Conservation (phyloP, 2,113 vertebrate species). For the Ailuropoda melanoleuca region DNA sequence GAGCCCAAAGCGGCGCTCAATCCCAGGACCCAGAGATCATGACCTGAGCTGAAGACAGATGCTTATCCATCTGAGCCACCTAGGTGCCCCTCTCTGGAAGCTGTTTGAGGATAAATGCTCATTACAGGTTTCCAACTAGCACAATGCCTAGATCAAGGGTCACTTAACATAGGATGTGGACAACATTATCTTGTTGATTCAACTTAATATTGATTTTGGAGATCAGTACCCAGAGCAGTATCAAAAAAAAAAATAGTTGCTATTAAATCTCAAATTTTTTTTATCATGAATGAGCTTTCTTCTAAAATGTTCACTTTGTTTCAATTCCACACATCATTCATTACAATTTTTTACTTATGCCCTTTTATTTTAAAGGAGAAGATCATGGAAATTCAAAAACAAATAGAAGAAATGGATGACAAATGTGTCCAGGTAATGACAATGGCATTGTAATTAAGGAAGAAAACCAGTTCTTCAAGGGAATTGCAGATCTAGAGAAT, state of each 20-base stretch:
- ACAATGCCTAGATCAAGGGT: neutral
- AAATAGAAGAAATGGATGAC: conserved; percentile 55
- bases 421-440: conserved; percentile 57
- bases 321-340: neutral
- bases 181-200: neutral
- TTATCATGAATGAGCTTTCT: neutral
- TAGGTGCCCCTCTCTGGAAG: no score
- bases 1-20: no score
- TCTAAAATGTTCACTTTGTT: neutral
- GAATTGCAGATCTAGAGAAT: neutral
- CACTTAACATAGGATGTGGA: neutral
- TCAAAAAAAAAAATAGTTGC: neutral
- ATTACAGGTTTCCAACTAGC: neutral
- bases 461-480: neutral
- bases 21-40: no score
- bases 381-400: conserved; percentile 60
- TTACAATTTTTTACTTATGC: neutral
- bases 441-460: neutral
- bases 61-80: no score
- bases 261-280: neutral
- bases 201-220: neutral
- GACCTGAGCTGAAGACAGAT: no score
- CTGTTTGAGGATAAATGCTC: neutral
- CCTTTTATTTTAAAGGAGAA: conserved; percentile 51
- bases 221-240: neutral